Conservation (phyloP, 2,797 vertebrate species). For the Acanthurus tractus region DNA sequence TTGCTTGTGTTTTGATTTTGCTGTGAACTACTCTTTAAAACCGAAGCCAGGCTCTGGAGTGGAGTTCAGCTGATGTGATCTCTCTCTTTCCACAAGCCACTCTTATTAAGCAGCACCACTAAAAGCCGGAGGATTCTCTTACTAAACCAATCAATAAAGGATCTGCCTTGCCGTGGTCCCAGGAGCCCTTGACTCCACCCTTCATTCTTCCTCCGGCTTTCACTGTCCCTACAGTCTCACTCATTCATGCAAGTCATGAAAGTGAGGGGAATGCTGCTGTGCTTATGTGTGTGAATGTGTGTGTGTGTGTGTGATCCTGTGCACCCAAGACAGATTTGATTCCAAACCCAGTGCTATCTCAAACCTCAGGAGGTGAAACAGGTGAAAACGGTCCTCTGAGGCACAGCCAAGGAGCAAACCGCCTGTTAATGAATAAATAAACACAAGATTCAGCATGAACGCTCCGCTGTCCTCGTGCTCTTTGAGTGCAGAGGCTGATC, state of each 20-base stretch:
- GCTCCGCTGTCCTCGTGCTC: conserved; percentile 46
- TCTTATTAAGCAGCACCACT: conserved; percentile 83
- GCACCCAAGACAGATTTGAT: conserved; percentile 39
- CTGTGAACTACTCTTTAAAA: conserved; percentile 59
- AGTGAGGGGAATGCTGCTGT: conserved; percentile 8
- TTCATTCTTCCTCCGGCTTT: conserved; percentile 57
- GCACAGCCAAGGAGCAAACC: conserved; percentile 41
- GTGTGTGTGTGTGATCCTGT: conserved; percentile 14
- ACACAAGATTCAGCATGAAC: conserved; percentile 53
- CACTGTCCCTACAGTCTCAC: conserved; percentile 52
- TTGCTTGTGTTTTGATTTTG: conserved; percentile 61
- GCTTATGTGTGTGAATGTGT: background rate
- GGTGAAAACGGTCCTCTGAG: conserved; percentile 60
- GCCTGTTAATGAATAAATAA: conserved; percentile 77
- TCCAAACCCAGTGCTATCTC: conserved; percentile 37
- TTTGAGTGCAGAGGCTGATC: conserved; percentile 61
- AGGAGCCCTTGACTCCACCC: conserved; percentile 63
- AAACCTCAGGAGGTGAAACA: conserved; percentile 60
- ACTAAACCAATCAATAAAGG: conserved; percentile 84
- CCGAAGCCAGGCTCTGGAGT: conserved; percentile 62
- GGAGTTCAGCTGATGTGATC: conserved; percentile 75
- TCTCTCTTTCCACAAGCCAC: conserved; percentile 72
- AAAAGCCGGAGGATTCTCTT: conserved; percentile 84
- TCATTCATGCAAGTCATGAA: conserved; percentile 51
- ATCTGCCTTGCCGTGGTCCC: conserved; percentile 67